Evolutionary conservation across 2,888 invertebrate genomes (phyloP).

Genomic region (Volucella zonaria): DNA sequence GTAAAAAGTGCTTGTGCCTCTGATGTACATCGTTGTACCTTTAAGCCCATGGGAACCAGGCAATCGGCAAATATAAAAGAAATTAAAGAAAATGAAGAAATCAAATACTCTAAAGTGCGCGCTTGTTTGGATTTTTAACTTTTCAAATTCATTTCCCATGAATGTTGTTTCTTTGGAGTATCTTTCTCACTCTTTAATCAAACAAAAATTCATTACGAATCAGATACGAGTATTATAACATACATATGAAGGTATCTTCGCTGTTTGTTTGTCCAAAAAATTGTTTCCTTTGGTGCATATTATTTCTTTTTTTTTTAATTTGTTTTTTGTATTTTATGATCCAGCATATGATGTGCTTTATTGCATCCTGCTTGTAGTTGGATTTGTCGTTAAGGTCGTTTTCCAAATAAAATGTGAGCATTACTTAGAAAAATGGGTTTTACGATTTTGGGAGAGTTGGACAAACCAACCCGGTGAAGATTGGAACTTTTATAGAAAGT

Average conservation of each 20-base stretch:
- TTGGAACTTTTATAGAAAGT: no score
- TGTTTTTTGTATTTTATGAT: neutral
- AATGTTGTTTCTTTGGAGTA: conserved; percentile 46
- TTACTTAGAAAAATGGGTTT: no score
- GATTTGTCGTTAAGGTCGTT: no score
- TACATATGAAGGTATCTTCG: conserved; percentile 15
- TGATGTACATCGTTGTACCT: conserved; percentile 31
- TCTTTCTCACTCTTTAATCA: conserved; percentile 55
- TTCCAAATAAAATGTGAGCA: no score
- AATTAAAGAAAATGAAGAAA: conserved; percentile 65
- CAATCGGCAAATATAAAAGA: conserved; percentile 62
- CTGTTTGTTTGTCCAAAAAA: conserved; percentile 54
- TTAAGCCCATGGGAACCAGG: conserved; percentile 54
- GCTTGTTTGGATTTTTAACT: conserved; percentile 47
- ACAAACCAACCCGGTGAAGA: no score
- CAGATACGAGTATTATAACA: conserved; percentile 28
- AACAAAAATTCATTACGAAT: conserved; percentile 63
- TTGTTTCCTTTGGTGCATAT: conserved; percentile 58
- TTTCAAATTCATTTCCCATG: conserved; percentile 67
- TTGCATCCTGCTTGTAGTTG: no score
- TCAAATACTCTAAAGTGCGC: conserved; percentile 62
- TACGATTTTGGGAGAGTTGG: no score
- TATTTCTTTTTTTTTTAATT: conserved; percentile 28
- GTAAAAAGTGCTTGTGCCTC: conserved; percentile 30
- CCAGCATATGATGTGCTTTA: no score